These are phyloP conservation scores for Panonychus citri DNA, from an alignment of 1,140 invertebrate species.

Conservation along the genomic window DNA sequence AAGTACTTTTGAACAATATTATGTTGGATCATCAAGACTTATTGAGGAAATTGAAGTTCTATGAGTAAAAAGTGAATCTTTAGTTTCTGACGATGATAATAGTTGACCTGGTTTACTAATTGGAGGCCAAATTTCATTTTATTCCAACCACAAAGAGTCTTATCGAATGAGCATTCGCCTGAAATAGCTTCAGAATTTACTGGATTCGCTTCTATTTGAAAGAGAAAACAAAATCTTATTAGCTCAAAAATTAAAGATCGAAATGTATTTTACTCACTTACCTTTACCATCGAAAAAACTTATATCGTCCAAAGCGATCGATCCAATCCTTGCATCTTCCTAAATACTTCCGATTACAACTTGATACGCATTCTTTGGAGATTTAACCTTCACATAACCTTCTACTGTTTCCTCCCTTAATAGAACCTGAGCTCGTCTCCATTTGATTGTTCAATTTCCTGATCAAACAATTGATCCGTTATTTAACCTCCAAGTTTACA, in stretches of 20 bases:
- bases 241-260: no score
- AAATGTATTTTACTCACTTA: constrained; percentile 22
- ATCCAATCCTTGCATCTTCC: constrained; percentile 33
- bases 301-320: constrained; percentile 39
- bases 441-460: constrained; percentile 30
- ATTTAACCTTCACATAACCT: background rate
- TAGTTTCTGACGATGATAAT: no score
- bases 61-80: background rate
- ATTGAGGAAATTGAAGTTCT: background rate
- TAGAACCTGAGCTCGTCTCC: constrained; percentile 7
- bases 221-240: no score
- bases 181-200: constrained; percentile 22
- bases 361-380: constrained; percentile 17
- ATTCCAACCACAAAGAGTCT: constrained; percentile 37
- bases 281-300: constrained; percentile 36
- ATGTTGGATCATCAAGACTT: background rate
- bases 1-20: no score
- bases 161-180: constrained; percentile 38
- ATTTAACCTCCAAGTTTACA: constrained; percentile 33
- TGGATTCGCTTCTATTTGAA: constrained; percentile 35
- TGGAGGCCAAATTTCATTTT: constrained; percentile 25
- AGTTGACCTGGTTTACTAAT: background rate
- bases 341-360: constrained; percentile 38
- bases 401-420: background rate
- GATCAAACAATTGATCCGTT: no score